A percentile compares a stretch with the other conserved stretches of the same genome.
These are phyloP conservation scores for Rhinolophus sinicus DNA, from an alignment of 2,113 vertebrate species.

Conservation along the genomic window DNA sequence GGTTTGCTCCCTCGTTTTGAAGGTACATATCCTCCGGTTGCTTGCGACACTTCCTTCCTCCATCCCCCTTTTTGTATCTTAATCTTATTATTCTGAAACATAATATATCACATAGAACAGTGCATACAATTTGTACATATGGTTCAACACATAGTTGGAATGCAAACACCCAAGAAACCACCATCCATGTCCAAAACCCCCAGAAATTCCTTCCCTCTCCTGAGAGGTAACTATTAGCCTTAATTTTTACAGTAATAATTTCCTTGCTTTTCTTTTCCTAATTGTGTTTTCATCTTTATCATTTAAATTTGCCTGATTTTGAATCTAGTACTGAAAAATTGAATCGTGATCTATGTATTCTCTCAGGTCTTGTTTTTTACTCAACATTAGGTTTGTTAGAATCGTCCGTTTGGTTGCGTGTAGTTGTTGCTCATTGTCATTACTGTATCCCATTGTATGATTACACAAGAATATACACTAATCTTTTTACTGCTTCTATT, in stretches of 20 bases:
- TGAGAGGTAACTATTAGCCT: background rate
- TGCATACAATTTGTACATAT: background rate
- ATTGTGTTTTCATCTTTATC: background rate
- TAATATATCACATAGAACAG: background rate
- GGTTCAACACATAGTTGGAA: background rate
- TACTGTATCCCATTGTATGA: background rate
- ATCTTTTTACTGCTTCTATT: background rate
- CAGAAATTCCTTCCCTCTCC: background rate
- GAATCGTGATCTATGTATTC: background rate
- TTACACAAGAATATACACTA: background rate
- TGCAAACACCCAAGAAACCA: background rate
- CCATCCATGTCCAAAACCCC: background rate
- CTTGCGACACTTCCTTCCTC: background rate
- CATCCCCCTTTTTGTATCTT: background rate
- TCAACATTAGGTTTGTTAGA: background rate
- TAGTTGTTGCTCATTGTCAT: background rate
- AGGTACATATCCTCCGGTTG: background rate
- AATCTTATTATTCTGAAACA: background rate
- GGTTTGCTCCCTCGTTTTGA: background rate
- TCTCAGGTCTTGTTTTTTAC: background rate
- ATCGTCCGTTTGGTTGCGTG: background rate
- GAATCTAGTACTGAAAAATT: slow-evolving; percentile 4
- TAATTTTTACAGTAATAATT: slow-evolving; percentile 18
- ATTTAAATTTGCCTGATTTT: slow-evolving; percentile 6
- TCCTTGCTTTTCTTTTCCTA: slow-evolving; percentile 3